These are phyloP conservation scores for Cynocephalus volans DNA, from an alignment of 2,113 vertebrate species.

Conservation along the genomic window DNA sequence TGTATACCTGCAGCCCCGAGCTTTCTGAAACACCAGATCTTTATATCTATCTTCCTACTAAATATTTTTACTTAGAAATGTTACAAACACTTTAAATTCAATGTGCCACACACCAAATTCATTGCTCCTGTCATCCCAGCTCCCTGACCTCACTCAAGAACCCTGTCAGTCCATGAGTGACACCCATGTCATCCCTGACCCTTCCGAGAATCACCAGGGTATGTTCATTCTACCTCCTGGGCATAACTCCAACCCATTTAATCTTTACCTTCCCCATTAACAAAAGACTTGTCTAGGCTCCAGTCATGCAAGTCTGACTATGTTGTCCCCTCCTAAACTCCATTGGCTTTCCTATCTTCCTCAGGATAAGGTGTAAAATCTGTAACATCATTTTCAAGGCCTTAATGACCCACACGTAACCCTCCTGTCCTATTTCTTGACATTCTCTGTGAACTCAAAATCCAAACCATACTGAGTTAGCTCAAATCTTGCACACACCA, in stretches of 20 bases:
- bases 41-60: neutral
- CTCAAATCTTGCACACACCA: neutral
- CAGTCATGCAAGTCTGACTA: neutral
- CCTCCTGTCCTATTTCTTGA: neutral
- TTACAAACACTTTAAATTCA: neutral
- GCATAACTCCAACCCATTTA: neutral
- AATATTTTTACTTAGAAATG: neutral
- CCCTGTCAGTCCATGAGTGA: neutral
- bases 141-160: neutral
- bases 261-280: neutral
- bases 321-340: neutral
- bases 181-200: neutral
- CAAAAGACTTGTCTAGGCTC: neutral
- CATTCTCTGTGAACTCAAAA: slow-evolving; percentile 28
- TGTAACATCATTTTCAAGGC: neutral
- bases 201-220: neutral
- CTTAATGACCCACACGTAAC: neutral
- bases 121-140: neutral
- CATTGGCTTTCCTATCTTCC: neutral
- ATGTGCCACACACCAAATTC: neutral
- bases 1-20: neutral
- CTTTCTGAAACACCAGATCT: neutral
- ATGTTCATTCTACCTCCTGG: neutral
- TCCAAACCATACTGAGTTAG: neutral
- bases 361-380: neutral